These are phyloP conservation scores for Rafetus swinhoei DNA, from an alignment of 2,113 vertebrate genomes.

Conservation along the genomic window DNA sequence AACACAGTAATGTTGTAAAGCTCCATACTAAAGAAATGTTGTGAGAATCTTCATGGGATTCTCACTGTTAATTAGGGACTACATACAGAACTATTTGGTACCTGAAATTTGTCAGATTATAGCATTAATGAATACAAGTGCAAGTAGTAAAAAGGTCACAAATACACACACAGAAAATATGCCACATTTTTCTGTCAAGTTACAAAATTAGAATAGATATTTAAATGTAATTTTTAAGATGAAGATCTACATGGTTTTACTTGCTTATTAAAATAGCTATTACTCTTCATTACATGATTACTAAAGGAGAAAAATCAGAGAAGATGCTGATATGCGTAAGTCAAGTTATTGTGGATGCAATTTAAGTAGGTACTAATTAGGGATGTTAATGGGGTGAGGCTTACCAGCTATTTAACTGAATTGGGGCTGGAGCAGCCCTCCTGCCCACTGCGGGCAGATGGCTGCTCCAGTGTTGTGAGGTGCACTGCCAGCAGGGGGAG, in stretches of 20 bases:
- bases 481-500: no score
- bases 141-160: neutral
- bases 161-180: neutral
- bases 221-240: slow-evolving; percentile 36
- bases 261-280: slow-evolving; percentile 32
- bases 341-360: neutral
- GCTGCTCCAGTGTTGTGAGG: no score
- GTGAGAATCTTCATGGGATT: neutral
- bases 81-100: neutral
- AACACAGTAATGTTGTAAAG: neutral
- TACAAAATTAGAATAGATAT: slow-evolving; percentile 50
- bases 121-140: neutral
- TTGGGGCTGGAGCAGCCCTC: no score
- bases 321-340: neutral
- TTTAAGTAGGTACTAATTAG: neutral
- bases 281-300: slow-evolving; percentile 33
- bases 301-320: slow-evolving; percentile 12
- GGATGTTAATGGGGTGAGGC: no score
- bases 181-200: slow-evolving; percentile 29
- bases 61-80: neutral
- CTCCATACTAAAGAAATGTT: neutral
- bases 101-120: neutral
- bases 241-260: neutral
- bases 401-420: no score
- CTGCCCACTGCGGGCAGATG: no score